Base-by-base conservation (phyloP, 2,888 invertebrate genomes). In the Tricholauxania praeusta region DNA sequence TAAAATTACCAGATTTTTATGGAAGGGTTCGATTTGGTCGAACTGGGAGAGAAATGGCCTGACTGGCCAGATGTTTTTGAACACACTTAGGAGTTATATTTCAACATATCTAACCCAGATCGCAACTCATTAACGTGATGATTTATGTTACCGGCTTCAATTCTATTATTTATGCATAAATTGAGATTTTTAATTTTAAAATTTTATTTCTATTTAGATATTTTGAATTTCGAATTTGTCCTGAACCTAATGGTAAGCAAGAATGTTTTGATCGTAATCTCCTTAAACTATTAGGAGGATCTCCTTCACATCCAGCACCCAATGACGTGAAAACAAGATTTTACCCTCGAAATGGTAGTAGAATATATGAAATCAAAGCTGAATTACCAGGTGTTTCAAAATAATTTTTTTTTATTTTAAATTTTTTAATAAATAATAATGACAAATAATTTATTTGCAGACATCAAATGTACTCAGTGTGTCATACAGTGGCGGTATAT, bases 401-500 rank as follows among this genome's bases (percentile, higher is more conserved):
- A 53, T 59, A 10, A 28, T 19, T 62, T 8, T 47, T 71, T 19
- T 47, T 47, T 28, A 10, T 10, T 39, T 39, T 1, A 39, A 39
- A 1, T 39, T 39, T 39, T 39, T 10, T 10, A 39, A 39, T 39
- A 10, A 39, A n/a, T n/a, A n/a, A n/a, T n/a, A n/a, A n/a, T n/a
- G n/a, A n/a, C n/a, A 8, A 39, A 39, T 39, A 39, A 39, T 12
- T 52, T 57, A 57, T 32, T 76, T 75, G 5, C 60, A 81, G 92
- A 90, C 53, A 81, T 95, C 17, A 91, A 92, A 62, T 96, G 96
- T 84, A 87, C 90, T 14, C 95, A 95, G 84, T 96, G 96, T 83
- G 91, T 96, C 5, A 88, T 96, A 73, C 96, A 96, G 83, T 96
- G 96, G 96, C 90, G 93, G 78, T 96, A 96, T 86, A 90, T 94